Evolutionary conservation across 1,140 invertebrate species (phyloP), one percentile per base, ranked within the genome.

Genomic region (Papilio xuthus): DNA sequence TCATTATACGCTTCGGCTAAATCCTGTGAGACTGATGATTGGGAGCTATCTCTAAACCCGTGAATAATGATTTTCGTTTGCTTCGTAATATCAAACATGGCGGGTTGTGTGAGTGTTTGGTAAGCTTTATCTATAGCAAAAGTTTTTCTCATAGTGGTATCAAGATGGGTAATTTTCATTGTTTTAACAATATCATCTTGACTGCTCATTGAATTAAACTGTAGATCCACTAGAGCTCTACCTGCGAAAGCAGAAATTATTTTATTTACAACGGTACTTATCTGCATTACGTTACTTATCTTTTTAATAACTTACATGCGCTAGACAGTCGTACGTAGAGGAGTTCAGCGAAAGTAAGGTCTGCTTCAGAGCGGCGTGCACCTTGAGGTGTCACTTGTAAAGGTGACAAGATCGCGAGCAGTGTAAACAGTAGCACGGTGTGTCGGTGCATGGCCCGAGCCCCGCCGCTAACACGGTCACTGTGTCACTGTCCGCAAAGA

Each of bases 51-150:
- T 82, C 87, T 91, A 67, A 87, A 94, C 63, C 92, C 92, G 63
- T 94, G 92, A 63, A 94, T 92, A 41, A 94, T 86, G 74, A 94
- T 84, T 84, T 94, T 93, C 20, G 91, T 92, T 80, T 94, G 88
- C 77, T 89, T 92, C n/a, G 87, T 87, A 77, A 94, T 94, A 78
- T 94, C 91, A 78, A 88, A 94, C 28, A 89, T 81, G 4, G 78
- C 78, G 2, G 88, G 87, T 50, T 88, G 80, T 8, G 88, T 92
- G 0, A 94, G 83, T 32, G 84, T 83, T 37, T 82, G 82, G 78
- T 85, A 93, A 6, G 91, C 88, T 77, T 88, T 84, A 77, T 92
- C 84, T 7, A 94, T 90, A 8, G 89, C 84, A 85, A 87, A 92
- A 2, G 82, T 86, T 82, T 81, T 70, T 23, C 85, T 80, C 37